Evolutionary conservation across 2,797 vertebrate species (phyloP).

Genomic region (Halcyon smyrnensis): DNA sequence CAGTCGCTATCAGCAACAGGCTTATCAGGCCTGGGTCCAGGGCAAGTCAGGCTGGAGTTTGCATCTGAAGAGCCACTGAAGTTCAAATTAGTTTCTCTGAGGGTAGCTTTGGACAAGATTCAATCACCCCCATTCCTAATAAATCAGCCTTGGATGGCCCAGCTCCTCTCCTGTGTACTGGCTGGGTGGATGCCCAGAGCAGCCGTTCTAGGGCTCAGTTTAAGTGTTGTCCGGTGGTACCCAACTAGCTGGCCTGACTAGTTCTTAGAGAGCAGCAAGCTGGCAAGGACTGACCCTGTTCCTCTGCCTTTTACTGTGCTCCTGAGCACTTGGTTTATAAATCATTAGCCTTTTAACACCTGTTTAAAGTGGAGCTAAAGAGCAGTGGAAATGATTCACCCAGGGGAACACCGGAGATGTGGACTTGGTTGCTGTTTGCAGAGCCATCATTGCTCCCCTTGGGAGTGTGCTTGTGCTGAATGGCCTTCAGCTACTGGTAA

Average conservation of each 20-base stretch:
- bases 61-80: background rate
- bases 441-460: background rate
- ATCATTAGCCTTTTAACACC: background rate
- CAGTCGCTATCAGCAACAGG: background rate
- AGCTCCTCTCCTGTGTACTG: background rate
- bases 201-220: background rate
- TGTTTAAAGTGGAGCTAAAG: background rate
- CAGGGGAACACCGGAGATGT: background rate
- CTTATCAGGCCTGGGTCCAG: background rate
- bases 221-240: background rate
- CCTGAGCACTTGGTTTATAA: background rate
- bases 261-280: background rate
- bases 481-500: background rate
- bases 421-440: background rate
- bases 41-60: background rate
- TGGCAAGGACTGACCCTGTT: background rate
- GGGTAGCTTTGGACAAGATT: background rate
- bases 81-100: background rate
- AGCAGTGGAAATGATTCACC: background rate
- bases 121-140: background rate
- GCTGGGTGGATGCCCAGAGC: background rate
- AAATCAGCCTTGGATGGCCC: background rate
- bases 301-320: background rate
- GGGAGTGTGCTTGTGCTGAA: background rate
- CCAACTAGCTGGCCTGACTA: background rate